These are phyloP conservation scores for Mallateleia sp. DNA, from an alignment of 2,888 invertebrate genomes.

Conservation along the genomic window DNA sequence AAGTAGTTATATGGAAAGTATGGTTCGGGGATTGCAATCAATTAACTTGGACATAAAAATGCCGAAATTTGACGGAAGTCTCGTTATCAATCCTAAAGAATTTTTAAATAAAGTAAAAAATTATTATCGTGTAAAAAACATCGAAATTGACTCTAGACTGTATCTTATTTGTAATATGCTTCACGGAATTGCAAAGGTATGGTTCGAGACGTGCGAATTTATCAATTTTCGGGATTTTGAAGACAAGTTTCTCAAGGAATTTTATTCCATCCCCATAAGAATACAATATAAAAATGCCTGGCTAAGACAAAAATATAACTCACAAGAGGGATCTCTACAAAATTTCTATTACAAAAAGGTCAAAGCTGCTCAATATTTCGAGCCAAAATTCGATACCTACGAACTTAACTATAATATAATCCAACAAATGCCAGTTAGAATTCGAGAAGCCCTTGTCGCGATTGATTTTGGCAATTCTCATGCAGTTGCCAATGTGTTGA, in stretches of 20 bases:
- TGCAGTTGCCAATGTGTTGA: not conserved
- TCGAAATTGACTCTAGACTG: not conserved
- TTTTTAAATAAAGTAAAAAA: not conserved
- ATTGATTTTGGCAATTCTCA: not conserved
- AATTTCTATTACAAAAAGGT: not conserved
- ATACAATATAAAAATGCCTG: constrained; percentile 1
- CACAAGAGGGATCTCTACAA: not conserved
- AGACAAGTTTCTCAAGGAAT: constrained; percentile 7
- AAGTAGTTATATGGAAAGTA: no score
- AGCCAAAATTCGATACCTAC: no score
- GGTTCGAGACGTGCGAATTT: not conserved
- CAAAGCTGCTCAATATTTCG: not conserved
- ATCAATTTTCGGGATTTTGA: not conserved
- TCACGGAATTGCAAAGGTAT: not conserved
- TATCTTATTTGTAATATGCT: not conserved
- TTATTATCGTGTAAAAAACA: not conserved
- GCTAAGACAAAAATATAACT: not conserved
- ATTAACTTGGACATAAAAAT: not conserved
- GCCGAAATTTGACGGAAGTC: not conserved
- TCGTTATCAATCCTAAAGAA: not conserved
- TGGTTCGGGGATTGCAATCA: not conserved
- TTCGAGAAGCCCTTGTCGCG: not conserved
- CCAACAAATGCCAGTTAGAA: not conserved
- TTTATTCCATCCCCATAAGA: constrained; percentile 14
- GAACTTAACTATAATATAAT: not conserved